These are phyloP conservation scores for Sula dactylatra DNA, from an alignment of 2,113 vertebrate species.

Conservation along the genomic window DNA sequence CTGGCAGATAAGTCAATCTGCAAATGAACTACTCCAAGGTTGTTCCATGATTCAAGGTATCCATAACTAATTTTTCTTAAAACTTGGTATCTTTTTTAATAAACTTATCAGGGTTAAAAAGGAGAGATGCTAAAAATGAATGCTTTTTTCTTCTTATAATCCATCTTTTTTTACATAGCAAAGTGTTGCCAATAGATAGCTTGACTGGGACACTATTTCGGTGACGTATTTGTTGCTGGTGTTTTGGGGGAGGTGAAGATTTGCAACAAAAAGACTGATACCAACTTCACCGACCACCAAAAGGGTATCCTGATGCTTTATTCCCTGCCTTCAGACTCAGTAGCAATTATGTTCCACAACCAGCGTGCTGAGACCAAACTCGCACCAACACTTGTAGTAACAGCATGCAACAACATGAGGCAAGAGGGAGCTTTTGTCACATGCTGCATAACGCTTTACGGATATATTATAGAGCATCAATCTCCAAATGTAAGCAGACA, in stretches of 20 bases:
- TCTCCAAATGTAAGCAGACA: not conserved
- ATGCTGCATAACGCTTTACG: not conserved
- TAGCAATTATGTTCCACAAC: not conserved
- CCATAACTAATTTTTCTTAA: not conserved
- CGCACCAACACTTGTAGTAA: not conserved
- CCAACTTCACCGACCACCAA: not conserved
- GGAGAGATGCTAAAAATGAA: not conserved
- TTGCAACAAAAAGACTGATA: not conserved
- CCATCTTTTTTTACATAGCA: not conserved
- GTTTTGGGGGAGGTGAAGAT: not conserved
- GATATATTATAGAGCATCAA: fast-evolving
- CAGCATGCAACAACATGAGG: not conserved
- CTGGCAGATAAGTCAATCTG: not conserved
- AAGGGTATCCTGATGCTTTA: not conserved
- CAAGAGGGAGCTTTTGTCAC: not conserved
- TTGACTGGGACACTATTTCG: not conserved
- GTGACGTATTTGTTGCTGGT: not conserved
- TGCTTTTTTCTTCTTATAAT: not conserved
- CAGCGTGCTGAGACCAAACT: not conserved
- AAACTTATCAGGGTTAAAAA: not conserved
- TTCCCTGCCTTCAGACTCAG: not conserved
- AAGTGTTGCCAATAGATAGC: not conserved
- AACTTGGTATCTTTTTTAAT: not conserved
- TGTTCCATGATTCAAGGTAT: not conserved
- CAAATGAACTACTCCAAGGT: not conserved